Evolutionary conservation across 1,140 invertebrate genomes (phyloP).

Genomic region (Laodelphax striatellus): DNA sequence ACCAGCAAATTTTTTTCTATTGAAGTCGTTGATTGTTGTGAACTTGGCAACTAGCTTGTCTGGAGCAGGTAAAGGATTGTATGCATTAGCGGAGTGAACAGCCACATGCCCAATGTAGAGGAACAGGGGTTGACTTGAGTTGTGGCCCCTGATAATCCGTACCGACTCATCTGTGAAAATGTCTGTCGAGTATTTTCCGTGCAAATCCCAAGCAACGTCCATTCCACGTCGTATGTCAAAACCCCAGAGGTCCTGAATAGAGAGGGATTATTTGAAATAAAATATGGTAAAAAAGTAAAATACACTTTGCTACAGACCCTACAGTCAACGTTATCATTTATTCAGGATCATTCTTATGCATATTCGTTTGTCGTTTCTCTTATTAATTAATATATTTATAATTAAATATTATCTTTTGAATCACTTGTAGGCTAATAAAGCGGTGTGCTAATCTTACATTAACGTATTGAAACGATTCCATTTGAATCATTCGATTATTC

Average conservation of each 20-base stretch:
- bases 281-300: too few relatives aligned
- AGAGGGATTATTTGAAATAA: too few relatives aligned
- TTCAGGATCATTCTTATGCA: too few relatives aligned
- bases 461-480: too few relatives aligned
- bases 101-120: constrained; percentile 76
- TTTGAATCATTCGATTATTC: too few relatives aligned
- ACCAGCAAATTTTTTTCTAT: constrained; percentile 69
- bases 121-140: constrained; percentile 56
- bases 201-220: constrained; percentile 55
- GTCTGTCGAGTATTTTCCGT: constrained; percentile 75
- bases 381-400: too few relatives aligned
- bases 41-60: constrained; percentile 56
- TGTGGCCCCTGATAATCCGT: constrained; percentile 53
- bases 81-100: constrained; percentile 72
- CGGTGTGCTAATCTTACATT: too few relatives aligned
- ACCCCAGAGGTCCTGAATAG: constrained; percentile 44
- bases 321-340: too few relatives aligned
- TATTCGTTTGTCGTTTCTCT: too few relatives aligned
- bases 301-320: too few relatives aligned
- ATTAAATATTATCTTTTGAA: too few relatives aligned
- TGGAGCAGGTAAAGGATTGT: constrained; percentile 66
- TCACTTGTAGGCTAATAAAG: too few relatives aligned
- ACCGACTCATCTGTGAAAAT: constrained; percentile 67
- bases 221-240: constrained; percentile 52
- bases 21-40: constrained; percentile 51